Base-by-base conservation (phyloP, 2,888 invertebrate species). In the Esperia sulphurella region DNA sequence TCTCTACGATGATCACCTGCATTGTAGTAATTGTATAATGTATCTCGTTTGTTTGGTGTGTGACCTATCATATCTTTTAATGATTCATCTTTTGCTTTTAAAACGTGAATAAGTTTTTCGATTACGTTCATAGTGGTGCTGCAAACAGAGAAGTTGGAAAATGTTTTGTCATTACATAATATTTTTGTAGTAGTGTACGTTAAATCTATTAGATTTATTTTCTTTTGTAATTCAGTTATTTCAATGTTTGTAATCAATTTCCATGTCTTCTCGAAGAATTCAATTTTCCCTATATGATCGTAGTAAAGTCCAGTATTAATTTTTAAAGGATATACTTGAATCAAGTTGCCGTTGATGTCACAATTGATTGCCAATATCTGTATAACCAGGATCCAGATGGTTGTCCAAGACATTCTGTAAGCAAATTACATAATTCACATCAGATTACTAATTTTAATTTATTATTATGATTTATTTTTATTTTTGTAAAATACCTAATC, bases 381-480 rank as follows among this genome's bases (percentile, higher is more conserved):
- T n/a, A 38, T 38, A 5, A 12, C 5, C 38, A 38, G 38, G 38
- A 38, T 10, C 38, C 38, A 38, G 38, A 38, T 6, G 5, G 5
- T 9, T 9, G 10, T n/a, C 10, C 38, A n/a, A 5, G 12, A 4
- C 38, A 38, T 38, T n/a, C 38, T 38, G 38, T 12, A 38, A 38
- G n/a, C 10, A 38, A n/a, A 38, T 5, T n/a, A n/a, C 10, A n/a
- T n/a, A n/a, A n/a, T n/a, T n/a, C n/a, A n/a, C n/a, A n/a, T 38
- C 12, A n/a, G 12, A 8, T 5, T n/a, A 14, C 41, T 9, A 28
- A n/a, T 41, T 41, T 41, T 29, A 41, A 29, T 41, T 12, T 41
- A 41, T 41, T 41, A 28, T 14, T 41, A 41, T 41, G 41, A 14
- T n/a, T n/a, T n/a, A n/a, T n/a, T n/a, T n/a, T n/a, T n/a, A n/a